Evolutionary conservation across 2,797 vertebrate species (phyloP), one percentile per base, ranked within the genome.

Genomic region (Mus spretus): DNA sequence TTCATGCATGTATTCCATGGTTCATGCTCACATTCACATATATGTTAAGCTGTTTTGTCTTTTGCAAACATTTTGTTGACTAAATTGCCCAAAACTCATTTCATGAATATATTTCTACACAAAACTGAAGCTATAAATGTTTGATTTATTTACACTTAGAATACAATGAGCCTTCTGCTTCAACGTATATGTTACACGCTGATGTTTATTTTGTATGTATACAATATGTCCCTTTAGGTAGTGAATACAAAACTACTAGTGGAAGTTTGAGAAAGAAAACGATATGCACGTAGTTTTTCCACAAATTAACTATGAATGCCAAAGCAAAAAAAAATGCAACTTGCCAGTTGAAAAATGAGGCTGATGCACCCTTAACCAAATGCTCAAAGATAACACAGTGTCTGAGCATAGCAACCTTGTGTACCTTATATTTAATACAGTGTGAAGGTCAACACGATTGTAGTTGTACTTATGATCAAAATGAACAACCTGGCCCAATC

Each of bases 31-130:
- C 19, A 80, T 10, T n/a, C 28, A 53, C 3, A 34, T 28, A 34
- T 77, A 34, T 67, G 50, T 89, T 57, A 89, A 75, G 37, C n/a
- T 89, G 17, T n/a, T 63, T 37, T n/a, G 75, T 61, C 40, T 81
- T 92, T 83, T 86, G 7, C 53, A 91, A 89, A 34, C 2, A 84
- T 87, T 91, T 84, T 72, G 37, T 57, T 91, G 50, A 83, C 7
- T 63, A 89, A 89, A 89, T 63, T 20, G 37, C 57, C 53, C 22
- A n/a, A 81, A 87, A 84, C 26, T 93, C 44, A 91, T 79, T 94
- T 87, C 94, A 61, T 94, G 50, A 93, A 90, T 55, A 55, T 91
- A 96, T 67, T 93, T 87, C 91, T 81, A 96, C 14, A 83, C 59
- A 95, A 92, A 94, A 75, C 74, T 63, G 26, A 94, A 90, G 44